Evolutionary conservation across 1,140 invertebrate species (phyloP).

Genomic region (Oedothorax gibbosus): DNA sequence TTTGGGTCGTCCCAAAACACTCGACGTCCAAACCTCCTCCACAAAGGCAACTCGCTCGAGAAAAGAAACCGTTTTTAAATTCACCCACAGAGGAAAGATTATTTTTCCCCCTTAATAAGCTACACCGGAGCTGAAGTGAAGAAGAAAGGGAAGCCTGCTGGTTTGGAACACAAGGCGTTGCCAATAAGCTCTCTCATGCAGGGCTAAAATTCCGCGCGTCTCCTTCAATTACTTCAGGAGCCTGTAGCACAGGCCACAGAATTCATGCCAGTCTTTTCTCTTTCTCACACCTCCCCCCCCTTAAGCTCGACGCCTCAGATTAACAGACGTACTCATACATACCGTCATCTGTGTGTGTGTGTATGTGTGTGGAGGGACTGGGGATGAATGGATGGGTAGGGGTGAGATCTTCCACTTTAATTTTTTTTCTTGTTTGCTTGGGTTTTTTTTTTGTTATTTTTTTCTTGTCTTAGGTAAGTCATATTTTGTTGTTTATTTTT

Average conservation of each 20-base stretch:
- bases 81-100: constrained; percentile 49
- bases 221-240: constrained; percentile 54
- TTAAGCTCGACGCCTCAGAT: constrained; percentile 42
- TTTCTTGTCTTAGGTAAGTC: too few species aligned
- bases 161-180: constrained; percentile 49
- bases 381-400: constrained; percentile 24
- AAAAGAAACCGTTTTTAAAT: constrained; percentile 50
- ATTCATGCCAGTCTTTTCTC: constrained; percentile 45
- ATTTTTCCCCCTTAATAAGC: constrained; percentile 59
- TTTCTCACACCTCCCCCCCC: neutral
- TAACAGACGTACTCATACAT: constrained; percentile 44
- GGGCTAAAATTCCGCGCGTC: constrained; percentile 56
- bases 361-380: constrained; percentile 25
- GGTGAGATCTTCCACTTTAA: constrained; percentile 24
- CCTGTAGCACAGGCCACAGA: constrained; percentile 25
- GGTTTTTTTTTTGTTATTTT: constrained; percentile 17
- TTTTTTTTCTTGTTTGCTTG: constrained; percentile 18
- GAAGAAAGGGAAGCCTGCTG: neutral
- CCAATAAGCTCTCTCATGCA: constrained; percentile 56
- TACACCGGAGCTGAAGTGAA: constrained; percentile 7
- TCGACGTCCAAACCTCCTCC: neutral
- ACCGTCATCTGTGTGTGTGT: neutral
- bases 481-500: too few species aligned
- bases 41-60: neutral
- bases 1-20: constrained; percentile 4